Conservation (phyloP, 1,140 invertebrate genomes). For the Chymomyza costata region DNA sequence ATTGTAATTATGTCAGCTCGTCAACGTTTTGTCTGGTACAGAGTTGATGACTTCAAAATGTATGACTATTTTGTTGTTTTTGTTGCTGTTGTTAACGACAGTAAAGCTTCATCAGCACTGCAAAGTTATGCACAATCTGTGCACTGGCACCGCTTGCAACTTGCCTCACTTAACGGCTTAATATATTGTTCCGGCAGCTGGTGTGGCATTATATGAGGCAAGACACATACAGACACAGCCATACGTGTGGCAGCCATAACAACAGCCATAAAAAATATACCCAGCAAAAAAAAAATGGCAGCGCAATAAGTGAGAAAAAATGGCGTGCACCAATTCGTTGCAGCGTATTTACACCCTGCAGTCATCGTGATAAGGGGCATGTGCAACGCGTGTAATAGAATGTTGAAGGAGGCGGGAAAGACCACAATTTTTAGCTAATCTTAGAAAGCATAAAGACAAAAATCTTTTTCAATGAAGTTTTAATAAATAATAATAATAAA, state of each 20-base stretch:
- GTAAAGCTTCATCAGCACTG: conserved; percentile 10
- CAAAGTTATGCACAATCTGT: conserved; percentile 51
- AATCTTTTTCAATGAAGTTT: too few species aligned
- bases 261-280: conserved; percentile 18
- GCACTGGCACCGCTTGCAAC: conserved; percentile 33
- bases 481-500: too few species aligned
- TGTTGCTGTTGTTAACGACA: conserved; percentile 10
- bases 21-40: conserved; percentile 13
- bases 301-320: conserved; percentile 8
- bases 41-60: too few species aligned
- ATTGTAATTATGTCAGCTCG: conserved; percentile 65
- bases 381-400: too few species aligned
- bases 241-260: conserved; percentile 40
- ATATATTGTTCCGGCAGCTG: conserved; percentile 69
- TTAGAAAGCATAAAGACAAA: too few species aligned
- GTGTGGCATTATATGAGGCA: conserved; percentile 47
- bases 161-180: conserved; percentile 67
- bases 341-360: conserved; percentile 39
- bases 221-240: conserved; percentile 7
- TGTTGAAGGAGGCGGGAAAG: too few species aligned
- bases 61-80: not conserved
- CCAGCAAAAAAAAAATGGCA: conserved; percentile 38
- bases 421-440: too few species aligned
- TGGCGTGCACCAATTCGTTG: conserved; percentile 56
- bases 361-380: too few species aligned